A percentile compares a stretch with the other conserved stretches of the same genome.
phyloP scores from a whole-genome alignment of 35 echinoderm and acorn worm species.

The Hemicentrotus pulcherrimus region DNA sequence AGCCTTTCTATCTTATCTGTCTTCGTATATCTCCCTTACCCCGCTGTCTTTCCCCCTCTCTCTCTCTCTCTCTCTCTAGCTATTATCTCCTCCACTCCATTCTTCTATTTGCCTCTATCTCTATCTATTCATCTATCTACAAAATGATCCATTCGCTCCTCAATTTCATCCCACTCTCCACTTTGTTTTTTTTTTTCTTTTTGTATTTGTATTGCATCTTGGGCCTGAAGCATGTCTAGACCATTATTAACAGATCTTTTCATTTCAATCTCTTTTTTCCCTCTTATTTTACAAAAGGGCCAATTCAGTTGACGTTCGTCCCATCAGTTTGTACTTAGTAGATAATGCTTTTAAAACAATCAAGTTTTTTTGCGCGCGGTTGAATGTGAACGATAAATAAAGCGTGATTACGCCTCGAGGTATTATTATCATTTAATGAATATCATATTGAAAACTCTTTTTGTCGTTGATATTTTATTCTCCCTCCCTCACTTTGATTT shows the following conservation, averaged over 20 bases:
- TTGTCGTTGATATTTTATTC: background rate
- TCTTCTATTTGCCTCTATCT: background rate
- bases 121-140: background rate
- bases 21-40: background rate
- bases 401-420: background rate
- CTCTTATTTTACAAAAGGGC: background rate
- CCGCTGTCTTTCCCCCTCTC: background rate
- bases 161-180: background rate
- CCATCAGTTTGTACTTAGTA: background rate
- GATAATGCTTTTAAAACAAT: background rate
- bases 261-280: background rate
- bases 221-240: background rate
- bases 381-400: background rate
- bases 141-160: background rate
- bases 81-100: background rate
- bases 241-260: background rate
- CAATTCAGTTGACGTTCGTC: background rate
- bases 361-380: background rate
- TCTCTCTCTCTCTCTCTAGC: background rate
- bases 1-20: background rate
- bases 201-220: background rate
- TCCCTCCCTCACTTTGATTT: background rate
- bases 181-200: background rate
- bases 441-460: background rate
- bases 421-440: slow-evolving; percentile 7